phyloP scores from a whole-genome alignment of 1,140 invertebrate genomes.

The Bicyclus anynana region DNA sequence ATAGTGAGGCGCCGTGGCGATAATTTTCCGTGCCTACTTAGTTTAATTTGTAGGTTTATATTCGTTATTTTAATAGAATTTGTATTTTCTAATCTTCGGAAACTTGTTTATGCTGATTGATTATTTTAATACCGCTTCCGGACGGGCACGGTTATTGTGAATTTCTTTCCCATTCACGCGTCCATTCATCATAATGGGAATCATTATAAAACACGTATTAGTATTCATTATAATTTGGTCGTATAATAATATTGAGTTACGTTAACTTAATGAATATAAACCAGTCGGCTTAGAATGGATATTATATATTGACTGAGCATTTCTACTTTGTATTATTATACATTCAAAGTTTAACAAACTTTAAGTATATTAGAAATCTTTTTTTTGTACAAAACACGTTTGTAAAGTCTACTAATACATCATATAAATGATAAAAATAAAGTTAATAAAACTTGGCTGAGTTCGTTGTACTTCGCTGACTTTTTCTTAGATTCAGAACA shows the following conservation, averaged over 20 bases:
- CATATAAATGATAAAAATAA: too few species aligned
- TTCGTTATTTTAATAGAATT: slow-evolving; percentile 14
- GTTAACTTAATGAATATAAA: background rate
- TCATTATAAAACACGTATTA: background rate
- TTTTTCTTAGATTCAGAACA: too few species aligned
- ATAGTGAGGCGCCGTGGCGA: slow-evolving; percentile 38
- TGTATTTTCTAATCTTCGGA: slow-evolving; percentile 6
- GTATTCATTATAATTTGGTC: background rate
- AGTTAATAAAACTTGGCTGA: too few species aligned
- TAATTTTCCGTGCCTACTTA: slow-evolving; percentile 16
- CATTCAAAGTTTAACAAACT: too few species aligned
- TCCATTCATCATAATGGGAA: background rate
- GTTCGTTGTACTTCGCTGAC: too few species aligned
- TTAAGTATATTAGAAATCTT: too few species aligned
- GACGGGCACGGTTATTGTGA: background rate
- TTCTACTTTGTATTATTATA: too few species aligned
- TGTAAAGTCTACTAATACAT: too few species aligned
- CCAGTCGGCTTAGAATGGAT: background rate
- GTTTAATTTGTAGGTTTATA: slow-evolving; percentile 20
- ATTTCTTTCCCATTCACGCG: background rate
- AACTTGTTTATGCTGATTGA: background rate
- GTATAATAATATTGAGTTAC: background rate
- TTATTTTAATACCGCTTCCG: slow-evolving; percentile 10
- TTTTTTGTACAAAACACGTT: too few species aligned
- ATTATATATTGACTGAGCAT: background rate